These are phyloP conservation scores for Dynastes grantii DNA, from an alignment of 2,888 invertebrate species.

Conservation along the genomic window DNA sequence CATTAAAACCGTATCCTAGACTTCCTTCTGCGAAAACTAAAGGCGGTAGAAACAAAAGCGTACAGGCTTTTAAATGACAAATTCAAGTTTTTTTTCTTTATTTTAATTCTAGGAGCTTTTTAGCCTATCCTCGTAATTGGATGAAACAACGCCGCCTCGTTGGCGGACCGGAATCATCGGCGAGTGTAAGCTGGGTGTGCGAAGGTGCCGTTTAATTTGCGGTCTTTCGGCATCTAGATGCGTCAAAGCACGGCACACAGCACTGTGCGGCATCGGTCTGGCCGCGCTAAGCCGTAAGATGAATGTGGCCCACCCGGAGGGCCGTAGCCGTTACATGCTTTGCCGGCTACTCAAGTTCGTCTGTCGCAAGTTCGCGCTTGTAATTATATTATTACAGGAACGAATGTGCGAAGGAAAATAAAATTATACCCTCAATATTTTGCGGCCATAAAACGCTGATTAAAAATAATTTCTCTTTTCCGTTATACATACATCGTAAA, in stretches of 20 bases:
- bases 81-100: too few species aligned
- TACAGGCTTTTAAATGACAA: too few species aligned
- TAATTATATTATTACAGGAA: constrained; percentile 35
- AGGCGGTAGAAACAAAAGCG: too few species aligned
- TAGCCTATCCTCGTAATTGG: not conserved
- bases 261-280: constrained; percentile 8
- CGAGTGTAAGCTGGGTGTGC: constrained; percentile 19
- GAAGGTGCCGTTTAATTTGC: constrained; percentile 42
- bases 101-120: too few species aligned
- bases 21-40: too few species aligned
- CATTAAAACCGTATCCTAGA: too few species aligned
- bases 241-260: constrained; percentile 16
- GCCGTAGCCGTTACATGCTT: constrained; percentile 1
- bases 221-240: constrained; percentile 40
- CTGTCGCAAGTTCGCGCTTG: constrained; percentile 25
- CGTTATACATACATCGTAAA: too few species aligned
- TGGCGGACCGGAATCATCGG: not conserved
- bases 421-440: constrained; percentile 10
- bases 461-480: too few species aligned
- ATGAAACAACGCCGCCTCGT: constrained; percentile 4
- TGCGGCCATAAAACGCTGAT: too few species aligned
- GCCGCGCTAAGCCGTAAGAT: constrained; percentile 12
- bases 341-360: constrained; percentile 30
- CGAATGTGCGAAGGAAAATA: constrained; percentile 22
- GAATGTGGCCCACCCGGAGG: constrained; percentile 37